Conservation (phyloP, 2,797 vertebrate species). For the Sebastes paucispinis region DNA sequence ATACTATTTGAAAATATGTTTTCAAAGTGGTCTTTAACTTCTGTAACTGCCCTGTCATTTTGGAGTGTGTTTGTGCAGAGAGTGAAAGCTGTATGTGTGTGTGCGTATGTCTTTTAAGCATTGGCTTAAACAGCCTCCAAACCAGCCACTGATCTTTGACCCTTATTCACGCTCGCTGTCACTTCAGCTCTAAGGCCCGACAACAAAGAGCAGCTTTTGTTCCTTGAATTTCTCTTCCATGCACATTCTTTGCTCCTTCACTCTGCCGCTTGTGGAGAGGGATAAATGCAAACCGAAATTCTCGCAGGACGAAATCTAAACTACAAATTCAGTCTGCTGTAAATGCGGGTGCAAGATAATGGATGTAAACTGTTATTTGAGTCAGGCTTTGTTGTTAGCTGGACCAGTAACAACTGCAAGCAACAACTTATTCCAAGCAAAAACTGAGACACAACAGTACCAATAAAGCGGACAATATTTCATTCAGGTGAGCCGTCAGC, state of each 20-base stretch:
- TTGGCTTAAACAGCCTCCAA: conserved; percentile 52
- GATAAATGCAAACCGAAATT: neutral
- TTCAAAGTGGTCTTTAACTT: neutral
- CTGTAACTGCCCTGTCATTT: neutral
- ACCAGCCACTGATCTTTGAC: conserved; percentile 64
- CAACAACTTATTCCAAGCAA: neutral
- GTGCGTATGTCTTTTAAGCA: conserved; percentile 13
- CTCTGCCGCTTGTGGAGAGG: neutral
- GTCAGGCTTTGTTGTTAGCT: neutral
- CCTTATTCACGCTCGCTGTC: conserved; percentile 71
- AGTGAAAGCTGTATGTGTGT: neutral
- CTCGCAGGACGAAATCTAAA: neutral
- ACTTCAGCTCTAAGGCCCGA: conserved; percentile 58
- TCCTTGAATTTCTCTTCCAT: conserved; percentile 33
- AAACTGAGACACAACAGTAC: neutral
- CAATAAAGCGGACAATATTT: neutral
- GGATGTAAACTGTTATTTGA: neutral
- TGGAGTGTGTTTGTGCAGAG: neutral
- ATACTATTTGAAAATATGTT: neutral
- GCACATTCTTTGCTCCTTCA: conserved; percentile 60
- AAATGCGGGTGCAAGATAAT: neutral
- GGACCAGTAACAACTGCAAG: neutral
- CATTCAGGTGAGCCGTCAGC: neutral
- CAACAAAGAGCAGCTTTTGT: conserved; percentile 78
- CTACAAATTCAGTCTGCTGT: neutral